Evolutionary conservation across 1,140 invertebrate genomes (phyloP), one percentile per base, ranked within the genome.

Genomic region (Caenorhabditis brenneri): DNA sequence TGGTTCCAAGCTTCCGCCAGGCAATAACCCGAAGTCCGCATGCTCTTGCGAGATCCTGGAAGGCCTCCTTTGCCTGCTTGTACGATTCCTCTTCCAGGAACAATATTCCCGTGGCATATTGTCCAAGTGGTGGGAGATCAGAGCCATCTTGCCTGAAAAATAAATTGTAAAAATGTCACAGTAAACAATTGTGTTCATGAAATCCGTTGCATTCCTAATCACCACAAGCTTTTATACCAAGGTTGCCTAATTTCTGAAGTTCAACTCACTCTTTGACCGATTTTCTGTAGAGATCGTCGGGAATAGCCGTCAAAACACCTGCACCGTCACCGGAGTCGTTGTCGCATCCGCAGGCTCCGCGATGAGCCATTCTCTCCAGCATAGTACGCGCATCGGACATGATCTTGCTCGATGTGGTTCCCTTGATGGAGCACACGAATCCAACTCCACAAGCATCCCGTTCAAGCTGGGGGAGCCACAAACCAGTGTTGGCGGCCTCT

Each of bases 291-390:
- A 97, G 95, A 86, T 94, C 93, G 92, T 99, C 96, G 27, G 97
- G 97, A 90, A 99, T 98, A 84, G 96, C 96, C 60, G 95, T 95
- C 85, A 99, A 93, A 31, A 99, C 95, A 81, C 97, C 97, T 87
- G 97, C 97, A 65, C 97, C 97, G 92, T 99, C 97, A 60, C 97
- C 97, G 22, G 97, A 97, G 91, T 98, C 96, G 92, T 99, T 98
- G 92, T 99, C 97, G 92, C 97, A 98, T 29, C 96, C 95, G 92
- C 96, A 98, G 29, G 97, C 97, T 87, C 97, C 97, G 86, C 97
- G 94, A 92, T 99, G 97, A 92, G 97, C 96, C 97, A 99, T 99
- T 88, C 97, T 94, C 90, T 94, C 94, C 27, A 97, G 94, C 91
- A 99, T 94, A 81, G 93, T 95, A 91, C 97, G 94, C 19, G 97